A percentile compares a stretch with the other conserved stretches of the same genome.
phyloP scores from a whole-genome alignment of 1,140 invertebrate species.

The Hermetia illucens region DNA sequence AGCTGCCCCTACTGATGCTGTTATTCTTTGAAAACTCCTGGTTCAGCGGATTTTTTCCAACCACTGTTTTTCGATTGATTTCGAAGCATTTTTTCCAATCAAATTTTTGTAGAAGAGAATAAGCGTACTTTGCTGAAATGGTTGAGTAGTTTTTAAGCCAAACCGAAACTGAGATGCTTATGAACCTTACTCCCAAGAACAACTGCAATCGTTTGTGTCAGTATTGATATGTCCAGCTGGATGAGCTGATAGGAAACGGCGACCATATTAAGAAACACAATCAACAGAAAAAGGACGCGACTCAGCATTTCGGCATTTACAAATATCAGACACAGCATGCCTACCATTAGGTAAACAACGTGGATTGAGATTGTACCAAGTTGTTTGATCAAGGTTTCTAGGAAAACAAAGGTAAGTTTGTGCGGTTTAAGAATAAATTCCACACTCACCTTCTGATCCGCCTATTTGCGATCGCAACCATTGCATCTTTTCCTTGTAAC shows the following conservation, averaged over 20 bases:
- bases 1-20: not conserved
- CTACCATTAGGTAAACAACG: constrained; percentile 16
- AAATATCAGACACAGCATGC: constrained; percentile 25
- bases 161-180: not conserved
- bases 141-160: not conserved
- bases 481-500: constrained; percentile 37
- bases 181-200: not conserved
- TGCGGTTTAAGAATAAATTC: too few species aligned
- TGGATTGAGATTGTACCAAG: constrained; percentile 22
- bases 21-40: not conserved
- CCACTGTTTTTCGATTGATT: not conserved
- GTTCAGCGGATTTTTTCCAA: not conserved
- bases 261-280: not conserved
- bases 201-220: not conserved
- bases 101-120: not conserved
- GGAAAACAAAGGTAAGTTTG: too few species aligned
- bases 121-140: not conserved
- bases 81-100: not conserved
- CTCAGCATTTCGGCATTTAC: constrained; percentile 9
- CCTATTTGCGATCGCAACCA: constrained; percentile 43
- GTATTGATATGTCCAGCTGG: not conserved
- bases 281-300: not conserved
- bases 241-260: not conserved
- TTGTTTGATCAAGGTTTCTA: constrained; percentile 19
- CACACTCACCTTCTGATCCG: too few species aligned